Evolutionary conservation across 2,113 vertebrate genomes (phyloP).

Genomic region (Dipodomys merriami): DNA sequence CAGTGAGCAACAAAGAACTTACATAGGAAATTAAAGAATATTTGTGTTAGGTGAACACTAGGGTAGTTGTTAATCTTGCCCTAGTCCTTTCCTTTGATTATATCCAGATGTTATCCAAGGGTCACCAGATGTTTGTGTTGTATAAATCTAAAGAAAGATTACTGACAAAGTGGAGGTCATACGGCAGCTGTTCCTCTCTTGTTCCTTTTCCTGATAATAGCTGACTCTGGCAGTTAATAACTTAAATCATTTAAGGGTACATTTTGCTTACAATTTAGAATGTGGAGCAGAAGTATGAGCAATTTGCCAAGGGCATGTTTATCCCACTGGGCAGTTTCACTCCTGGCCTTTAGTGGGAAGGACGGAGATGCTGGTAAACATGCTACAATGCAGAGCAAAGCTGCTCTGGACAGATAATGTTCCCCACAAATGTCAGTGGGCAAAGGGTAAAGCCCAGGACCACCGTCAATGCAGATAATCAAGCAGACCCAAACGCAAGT

Average conservation of each 20-base stretch:
- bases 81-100: background rate
- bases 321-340: too few relatives aligned
- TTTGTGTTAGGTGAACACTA: too few relatives aligned
- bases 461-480: background rate
- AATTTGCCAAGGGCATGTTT: background rate
- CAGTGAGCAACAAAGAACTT: background rate
- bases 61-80: background rate
- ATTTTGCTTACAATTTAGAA: background rate
- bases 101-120: background rate
- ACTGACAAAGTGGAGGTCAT: background rate
- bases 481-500: background rate
- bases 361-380: background rate
- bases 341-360: background rate
- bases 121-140: background rate
- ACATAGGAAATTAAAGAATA: background rate
- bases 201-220: background rate
- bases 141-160: background rate
- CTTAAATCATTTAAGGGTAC: background rate
- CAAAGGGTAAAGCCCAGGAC: background rate
- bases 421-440: background rate
- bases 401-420: rapidly evolving
- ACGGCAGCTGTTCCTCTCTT: background rate
- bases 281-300: background rate
- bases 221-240: background rate
- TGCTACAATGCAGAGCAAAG: background rate